These are phyloP conservation scores for Spatula clypeata DNA, from an alignment of 2,797 vertebrate genomes.

Conservation along the genomic window DNA sequence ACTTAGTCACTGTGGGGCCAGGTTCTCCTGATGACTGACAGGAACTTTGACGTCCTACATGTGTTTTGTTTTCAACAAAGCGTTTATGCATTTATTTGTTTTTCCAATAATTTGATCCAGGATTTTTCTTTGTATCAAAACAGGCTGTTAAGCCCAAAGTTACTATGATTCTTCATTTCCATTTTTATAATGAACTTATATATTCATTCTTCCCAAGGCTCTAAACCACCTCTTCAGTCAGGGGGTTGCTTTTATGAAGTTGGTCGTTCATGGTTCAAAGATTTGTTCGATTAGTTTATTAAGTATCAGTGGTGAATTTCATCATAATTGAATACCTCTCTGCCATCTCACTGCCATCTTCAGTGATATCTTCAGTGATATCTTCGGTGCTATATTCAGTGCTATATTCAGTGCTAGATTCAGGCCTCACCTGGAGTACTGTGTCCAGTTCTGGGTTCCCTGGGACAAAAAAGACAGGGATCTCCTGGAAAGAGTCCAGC, in stretches of 20 bases:
- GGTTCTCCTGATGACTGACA: not conserved
- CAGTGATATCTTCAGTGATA: no score
- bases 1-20: not conserved
- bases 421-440: no score
- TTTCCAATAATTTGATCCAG: not conserved
- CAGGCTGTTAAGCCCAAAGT: not conserved
- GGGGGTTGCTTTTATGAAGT: not conserved
- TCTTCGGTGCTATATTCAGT: no score
- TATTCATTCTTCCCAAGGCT: not conserved
- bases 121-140: not conserved
- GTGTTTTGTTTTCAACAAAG: not conserved
- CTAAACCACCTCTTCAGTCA: not conserved
- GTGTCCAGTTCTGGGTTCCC: no score
- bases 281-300: not conserved
- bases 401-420: no score
- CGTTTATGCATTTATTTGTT: not conserved
- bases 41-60: not conserved
- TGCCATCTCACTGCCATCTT: not conserved
- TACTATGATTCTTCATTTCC: not conserved
- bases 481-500: no score
- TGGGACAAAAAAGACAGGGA: no score
- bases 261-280: not conserved
- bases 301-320: not conserved
- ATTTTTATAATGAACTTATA: not conserved
- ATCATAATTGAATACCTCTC: not conserved